Evolutionary conservation across 2,797 vertebrate species (phyloP), one percentile per base, ranked within the genome.

Genomic region (Sternotherus odoratus): DNA sequence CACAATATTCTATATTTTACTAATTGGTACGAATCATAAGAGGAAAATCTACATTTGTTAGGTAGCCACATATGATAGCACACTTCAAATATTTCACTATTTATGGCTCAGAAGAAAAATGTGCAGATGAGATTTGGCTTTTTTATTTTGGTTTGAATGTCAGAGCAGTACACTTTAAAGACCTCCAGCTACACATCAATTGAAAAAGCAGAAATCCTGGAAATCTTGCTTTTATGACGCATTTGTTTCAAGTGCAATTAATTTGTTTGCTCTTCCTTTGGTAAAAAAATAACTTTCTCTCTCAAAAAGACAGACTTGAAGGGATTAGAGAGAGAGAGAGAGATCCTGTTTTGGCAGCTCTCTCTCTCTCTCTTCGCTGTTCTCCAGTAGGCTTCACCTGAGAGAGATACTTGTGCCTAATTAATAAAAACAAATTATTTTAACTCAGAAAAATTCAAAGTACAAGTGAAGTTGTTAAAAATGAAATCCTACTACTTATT

Each of bases 291-390:
- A 75, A 75, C 78, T 92, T 82, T n/a, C n/a, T n/a, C n/a, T n/a
- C n/a, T n/a, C n/a, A n/a, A n/a, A n/a, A n/a, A n/a, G n/a, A n/a
- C n/a, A n/a, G n/a, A n/a, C n/a, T n/a, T n/a, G n/a, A n/a, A n/a
- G n/a, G n/a, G n/a, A n/a, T n/a, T n/a, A n/a, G 51, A 16, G 8
- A 7, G 1, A 15, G 15, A 0, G 1, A 39, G 1, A 33, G 1
- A 50, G 4, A 33, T 43, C 17, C 63, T 74, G 2, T 36, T 86
- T 8, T 51, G 49, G 49, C 28, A 43, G 26, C 4, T 69, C 28
- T 12, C 69, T 17, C 17, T 89, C 33, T 12, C 56, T 12, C 21
- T 89, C 5, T 15, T 66, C 36, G 60, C 19, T 66, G 60, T 8
- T 66, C n/a, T 66, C 17, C n/a, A 36, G 17, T 63, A n/a, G 60